phyloP scores from a whole-genome alignment of 2,797 vertebrate genomes.

The Spheniscus humboldti region DNA sequence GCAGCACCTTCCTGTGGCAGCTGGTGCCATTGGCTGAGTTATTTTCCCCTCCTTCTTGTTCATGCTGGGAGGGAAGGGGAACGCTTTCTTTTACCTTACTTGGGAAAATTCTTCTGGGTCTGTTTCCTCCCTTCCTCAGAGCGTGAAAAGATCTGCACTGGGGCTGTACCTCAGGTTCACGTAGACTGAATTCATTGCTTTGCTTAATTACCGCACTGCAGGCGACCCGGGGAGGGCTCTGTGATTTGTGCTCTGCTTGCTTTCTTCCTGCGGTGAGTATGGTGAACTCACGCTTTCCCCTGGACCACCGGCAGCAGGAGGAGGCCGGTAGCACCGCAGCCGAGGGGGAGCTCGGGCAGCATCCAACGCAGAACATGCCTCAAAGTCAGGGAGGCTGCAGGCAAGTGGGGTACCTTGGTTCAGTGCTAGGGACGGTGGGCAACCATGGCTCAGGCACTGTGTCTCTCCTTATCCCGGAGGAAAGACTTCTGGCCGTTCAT shows the following conservation, averaged over 20 bases:
- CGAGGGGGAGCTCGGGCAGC: not conserved
- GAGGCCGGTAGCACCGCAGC: rapidly evolving
- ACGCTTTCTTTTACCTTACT: not conserved
- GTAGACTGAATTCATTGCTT: not conserved
- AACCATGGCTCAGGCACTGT: not conserved
- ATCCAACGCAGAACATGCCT: not conserved
- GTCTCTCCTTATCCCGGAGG: not conserved
- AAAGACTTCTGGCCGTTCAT: not conserved
- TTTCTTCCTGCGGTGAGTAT: not conserved
- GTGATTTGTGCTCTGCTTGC: not conserved
- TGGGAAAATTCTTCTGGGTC: not conserved
- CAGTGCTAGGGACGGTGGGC: not conserved
- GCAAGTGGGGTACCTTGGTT: not conserved
- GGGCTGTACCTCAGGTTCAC: not conserved
- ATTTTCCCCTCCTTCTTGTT: not conserved
- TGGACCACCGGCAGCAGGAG: rapidly evolving
- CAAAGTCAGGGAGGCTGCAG: not conserved
- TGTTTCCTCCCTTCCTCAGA: not conserved
- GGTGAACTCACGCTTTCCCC: not conserved
- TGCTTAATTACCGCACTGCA: not conserved
- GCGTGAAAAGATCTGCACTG: not conserved
- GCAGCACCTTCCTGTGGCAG: not conserved
- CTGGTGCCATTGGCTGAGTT: not conserved
- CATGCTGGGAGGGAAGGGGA: not conserved
- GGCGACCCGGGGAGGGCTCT: not conserved